A percentile compares a stretch with the other conserved stretches of the same genome.
phyloP scores from a whole-genome alignment of 2,888 invertebrate species.

The Perizoma flavofasciatum region DNA sequence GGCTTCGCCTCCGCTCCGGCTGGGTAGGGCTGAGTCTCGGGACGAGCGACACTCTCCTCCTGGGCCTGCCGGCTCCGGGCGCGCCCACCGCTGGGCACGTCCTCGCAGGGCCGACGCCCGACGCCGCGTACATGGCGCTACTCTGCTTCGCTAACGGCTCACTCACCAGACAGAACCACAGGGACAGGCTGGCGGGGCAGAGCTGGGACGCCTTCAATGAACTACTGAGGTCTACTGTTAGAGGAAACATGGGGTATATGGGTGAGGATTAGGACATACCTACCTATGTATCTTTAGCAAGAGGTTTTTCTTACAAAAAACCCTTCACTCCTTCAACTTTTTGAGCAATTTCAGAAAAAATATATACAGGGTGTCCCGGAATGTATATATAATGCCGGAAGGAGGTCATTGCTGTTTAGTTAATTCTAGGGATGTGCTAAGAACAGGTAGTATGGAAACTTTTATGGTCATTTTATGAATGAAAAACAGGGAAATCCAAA shows the following conservation, averaged over 20 bases:
- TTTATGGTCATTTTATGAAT: too few relatives aligned
- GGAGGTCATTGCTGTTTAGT: too few relatives aligned
- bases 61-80: slow-evolving; percentile 88
- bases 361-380: too few relatives aligned
- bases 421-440: too few relatives aligned
- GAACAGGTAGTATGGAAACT: too few relatives aligned
- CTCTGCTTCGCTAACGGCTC: slow-evolving; percentile 98
- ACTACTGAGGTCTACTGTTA: slow-evolving; percentile 90
- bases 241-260: slow-evolving; percentile 97
- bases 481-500: too few relatives aligned
- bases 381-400: too few relatives aligned
- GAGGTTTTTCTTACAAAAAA: too few relatives aligned
- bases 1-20: slow-evolving; percentile 90
- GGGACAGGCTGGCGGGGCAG: slow-evolving; percentile 88
- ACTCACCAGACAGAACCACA: slow-evolving; percentile 92
- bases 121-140: slow-evolving; percentile 92
- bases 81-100: slow-evolving; percentile 92
- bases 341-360: too few relatives aligned
- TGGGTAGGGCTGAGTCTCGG: slow-evolving; percentile 96
- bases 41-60: slow-evolving; percentile 96
- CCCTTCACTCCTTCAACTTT: too few relatives aligned
- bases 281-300: too few relatives aligned
- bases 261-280: slow-evolving; percentile 73
- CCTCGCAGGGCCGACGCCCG: slow-evolving; percentile 92
- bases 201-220: slow-evolving; percentile 94